Percentiles rank a stretch among this genome's conserved stretches.
These are phyloP conservation scores for Cyanistes caeruleus DNA, from an alignment of 2,113 vertebrate genomes.

Conservation along the genomic window DNA sequence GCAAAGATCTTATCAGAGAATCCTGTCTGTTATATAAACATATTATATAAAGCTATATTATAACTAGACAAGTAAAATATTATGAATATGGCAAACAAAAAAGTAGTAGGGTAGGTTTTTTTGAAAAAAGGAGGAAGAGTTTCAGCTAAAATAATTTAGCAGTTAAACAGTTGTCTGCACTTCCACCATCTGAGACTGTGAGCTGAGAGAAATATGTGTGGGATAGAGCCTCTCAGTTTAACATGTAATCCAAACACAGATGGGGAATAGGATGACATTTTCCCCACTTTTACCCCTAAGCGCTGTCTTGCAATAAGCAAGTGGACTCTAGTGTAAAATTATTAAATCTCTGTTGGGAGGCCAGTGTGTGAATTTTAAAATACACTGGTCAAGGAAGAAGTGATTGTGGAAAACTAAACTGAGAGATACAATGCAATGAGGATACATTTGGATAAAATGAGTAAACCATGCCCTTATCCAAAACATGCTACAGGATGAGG, in stretches of 20 bases:
- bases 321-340: neutral
- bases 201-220: neutral
- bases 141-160: neutral
- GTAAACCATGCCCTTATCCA: neutral
- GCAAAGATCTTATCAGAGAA: neutral
- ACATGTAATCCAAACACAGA: neutral
- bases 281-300: neutral
- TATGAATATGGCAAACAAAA: neutral
- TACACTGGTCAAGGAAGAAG: neutral
- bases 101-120: neutral
- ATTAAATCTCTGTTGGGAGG: neutral
- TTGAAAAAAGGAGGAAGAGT: neutral
- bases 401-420: neutral
- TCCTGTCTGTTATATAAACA: neutral
- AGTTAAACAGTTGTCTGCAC: neutral
- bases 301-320: neutral
- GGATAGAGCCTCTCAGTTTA: neutral
- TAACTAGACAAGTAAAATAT: neutral
- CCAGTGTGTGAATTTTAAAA: neutral
- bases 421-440: neutral
- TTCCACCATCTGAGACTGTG: neutral
- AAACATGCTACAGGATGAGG: neutral
- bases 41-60: neutral
- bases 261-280: neutral
- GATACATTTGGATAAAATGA: neutral